Evolutionary conservation across 2,113 vertebrate genomes (phyloP).

Genomic region (Noturus placidus): DNA sequence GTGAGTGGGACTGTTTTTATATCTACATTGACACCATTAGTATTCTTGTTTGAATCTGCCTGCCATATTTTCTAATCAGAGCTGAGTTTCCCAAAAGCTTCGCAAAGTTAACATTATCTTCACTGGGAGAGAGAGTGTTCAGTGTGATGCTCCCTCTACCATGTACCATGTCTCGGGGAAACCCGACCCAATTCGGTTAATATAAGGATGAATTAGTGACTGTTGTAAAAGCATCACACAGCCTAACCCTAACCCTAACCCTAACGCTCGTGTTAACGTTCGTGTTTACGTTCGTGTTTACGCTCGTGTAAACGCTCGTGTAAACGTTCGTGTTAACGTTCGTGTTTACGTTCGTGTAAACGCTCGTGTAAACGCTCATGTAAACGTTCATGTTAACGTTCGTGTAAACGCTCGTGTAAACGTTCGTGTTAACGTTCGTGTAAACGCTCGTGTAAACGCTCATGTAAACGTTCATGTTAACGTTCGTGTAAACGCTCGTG

Average conservation of each 20-base stretch:
- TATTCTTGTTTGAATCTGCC: background rate
- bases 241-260: too few relatives aligned
- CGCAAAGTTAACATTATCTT: background rate
- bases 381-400: too few relatives aligned
- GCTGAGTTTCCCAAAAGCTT: background rate
- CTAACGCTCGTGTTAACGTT: background rate
- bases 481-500: background rate
- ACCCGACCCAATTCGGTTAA: background rate
- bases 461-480: background rate
- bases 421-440: too few relatives aligned
- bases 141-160: background rate
- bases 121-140: background rate
- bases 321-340: too few relatives aligned
- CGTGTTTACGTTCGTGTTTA: too few relatives aligned
- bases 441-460: background rate
- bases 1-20: background rate
- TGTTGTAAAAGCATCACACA: background rate
- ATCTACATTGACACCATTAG: background rate
- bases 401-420: background rate
- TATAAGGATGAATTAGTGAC: background rate
- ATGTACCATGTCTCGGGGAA: background rate
- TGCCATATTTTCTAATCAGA: background rate
- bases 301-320: too few relatives aligned
- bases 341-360: too few relatives aligned
- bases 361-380: too few relatives aligned